Evolutionary conservation across 2,888 invertebrate species (phyloP), one percentile per base, ranked within the genome.

Genomic region (Caenorhabditis doughertyi): DNA sequence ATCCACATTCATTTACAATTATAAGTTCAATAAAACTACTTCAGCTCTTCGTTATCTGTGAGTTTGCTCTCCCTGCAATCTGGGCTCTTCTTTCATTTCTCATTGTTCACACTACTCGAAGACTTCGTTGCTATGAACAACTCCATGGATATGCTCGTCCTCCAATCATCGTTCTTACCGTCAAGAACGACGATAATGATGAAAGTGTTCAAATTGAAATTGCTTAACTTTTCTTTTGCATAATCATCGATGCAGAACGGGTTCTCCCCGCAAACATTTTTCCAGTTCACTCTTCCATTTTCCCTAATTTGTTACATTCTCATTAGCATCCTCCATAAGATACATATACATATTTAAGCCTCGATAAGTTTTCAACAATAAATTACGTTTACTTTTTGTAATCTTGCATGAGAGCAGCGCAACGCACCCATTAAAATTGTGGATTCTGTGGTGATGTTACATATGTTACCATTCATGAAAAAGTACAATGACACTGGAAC

Each of bases 161-260:
- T 5, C 88, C 88, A 9, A 83, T 88, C 56, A 88, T 88, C 25
- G 87, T 88, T 7, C 76, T 88, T 11, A 88, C 88, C 0, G 85
- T 88, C 60, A 88, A 88, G 64, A 88, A 88, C 44, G 88, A 88
- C 62, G 88, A 88, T 32, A 88, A 88, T 70, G 88, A 88, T 67
- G 88, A 88, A 51, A 87, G 87, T 70, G 88, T 88, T 49, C 88
- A 88, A 71, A 88, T 88, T 56, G 88, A 88, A 49, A 87, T 88
- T 47, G 86, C 88, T 18, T 88, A 70, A 60, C 23, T 21, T 29
- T 47, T 47, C 60, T 56, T 21, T 39, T 18, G 49, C 65, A 76
- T 65, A 76, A 76, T 76, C 74, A 76, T 76, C 49, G 56, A 49
- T 65, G 55, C 64, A 74, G 74, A 76, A 76, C 74, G 74, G 74